Percentiles rank a stretch among this genome's conserved stretches.
Conservation (phyloP, 2,113 vertebrate genomes). For the Chaetops frenatus region DNA sequence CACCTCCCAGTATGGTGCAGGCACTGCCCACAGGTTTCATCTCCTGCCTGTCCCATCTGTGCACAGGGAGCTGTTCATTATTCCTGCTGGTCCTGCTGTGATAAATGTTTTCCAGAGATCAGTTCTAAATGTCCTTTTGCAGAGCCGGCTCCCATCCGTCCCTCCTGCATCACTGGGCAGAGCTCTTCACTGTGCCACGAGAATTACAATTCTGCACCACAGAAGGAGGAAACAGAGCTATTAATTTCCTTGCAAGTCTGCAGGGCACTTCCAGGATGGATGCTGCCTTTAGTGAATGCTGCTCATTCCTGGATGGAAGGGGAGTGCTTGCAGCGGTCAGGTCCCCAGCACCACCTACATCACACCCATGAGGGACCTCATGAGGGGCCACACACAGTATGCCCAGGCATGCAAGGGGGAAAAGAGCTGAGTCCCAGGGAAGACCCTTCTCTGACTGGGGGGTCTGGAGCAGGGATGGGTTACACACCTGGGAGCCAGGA, state of each 20-base stretch:
- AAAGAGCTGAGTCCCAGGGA: not conserved
- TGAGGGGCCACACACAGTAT: too few species aligned
- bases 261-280: not conserved
- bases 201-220: constrained; percentile 53
- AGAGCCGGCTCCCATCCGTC: not conserved
- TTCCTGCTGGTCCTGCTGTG: not conserved
- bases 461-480: not conserved
- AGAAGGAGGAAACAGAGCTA: constrained; percentile 8
- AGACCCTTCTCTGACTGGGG: fast-evolving
- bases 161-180: not conserved
- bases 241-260: constrained; percentile 11
- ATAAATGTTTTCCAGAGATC: not conserved
- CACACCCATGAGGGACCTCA: fast-evolving
- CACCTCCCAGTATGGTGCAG: fast-evolving
- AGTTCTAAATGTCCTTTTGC: not conserved
- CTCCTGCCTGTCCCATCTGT: not conserved
- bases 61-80: not conserved
- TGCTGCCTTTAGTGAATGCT: not conserved
- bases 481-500: not conserved
- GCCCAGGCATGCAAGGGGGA: not conserved
- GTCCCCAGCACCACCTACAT: not conserved
- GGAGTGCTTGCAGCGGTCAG: too few species aligned
- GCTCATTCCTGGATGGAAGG: not conserved
- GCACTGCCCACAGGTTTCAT: not conserved
- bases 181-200: not conserved